Conservation (phyloP, 2,797 vertebrate species). For the Premnoplex brunnescens region DNA sequence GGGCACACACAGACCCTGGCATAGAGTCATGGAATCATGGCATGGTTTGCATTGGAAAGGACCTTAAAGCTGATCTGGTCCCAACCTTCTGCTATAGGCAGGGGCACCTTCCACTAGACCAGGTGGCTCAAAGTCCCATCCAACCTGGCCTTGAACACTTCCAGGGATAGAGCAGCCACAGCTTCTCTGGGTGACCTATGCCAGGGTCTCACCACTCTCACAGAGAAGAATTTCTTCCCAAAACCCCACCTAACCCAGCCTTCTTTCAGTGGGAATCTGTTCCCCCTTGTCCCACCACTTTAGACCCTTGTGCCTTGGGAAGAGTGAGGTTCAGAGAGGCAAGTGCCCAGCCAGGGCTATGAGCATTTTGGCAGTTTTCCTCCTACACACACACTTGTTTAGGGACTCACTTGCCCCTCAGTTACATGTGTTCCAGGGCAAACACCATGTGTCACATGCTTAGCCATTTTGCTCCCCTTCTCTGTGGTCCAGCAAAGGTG, state of each 20-base stretch:
- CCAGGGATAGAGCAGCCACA: not conserved
- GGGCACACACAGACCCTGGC: not conserved
- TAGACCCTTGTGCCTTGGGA: not conserved
- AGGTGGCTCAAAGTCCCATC: accelerated
- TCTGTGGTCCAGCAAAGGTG: not conserved
- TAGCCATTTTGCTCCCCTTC: not conserved
- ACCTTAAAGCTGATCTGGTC: not conserved
- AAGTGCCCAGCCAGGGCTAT: accelerated
- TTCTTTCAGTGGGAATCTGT: not conserved
- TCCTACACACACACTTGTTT: not conserved
- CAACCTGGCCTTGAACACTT: not conserved
- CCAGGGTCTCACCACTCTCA: not conserved
- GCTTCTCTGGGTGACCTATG: not conserved
- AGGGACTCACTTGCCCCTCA: not conserved
- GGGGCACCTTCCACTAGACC: not conserved
- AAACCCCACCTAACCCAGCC: not conserved
- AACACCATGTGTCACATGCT: accelerated
- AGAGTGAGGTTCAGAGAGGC: not conserved
- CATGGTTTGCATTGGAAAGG: not conserved
- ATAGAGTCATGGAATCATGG: not conserved
- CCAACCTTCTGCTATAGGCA: not conserved
- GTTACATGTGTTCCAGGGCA: not conserved
- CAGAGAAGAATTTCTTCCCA: accelerated
- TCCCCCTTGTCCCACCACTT: not conserved
- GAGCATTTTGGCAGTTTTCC: not conserved